phyloP scores from a whole-genome alignment of 1,140 invertebrate species.

The Brachionus calyciflorus region DNA sequence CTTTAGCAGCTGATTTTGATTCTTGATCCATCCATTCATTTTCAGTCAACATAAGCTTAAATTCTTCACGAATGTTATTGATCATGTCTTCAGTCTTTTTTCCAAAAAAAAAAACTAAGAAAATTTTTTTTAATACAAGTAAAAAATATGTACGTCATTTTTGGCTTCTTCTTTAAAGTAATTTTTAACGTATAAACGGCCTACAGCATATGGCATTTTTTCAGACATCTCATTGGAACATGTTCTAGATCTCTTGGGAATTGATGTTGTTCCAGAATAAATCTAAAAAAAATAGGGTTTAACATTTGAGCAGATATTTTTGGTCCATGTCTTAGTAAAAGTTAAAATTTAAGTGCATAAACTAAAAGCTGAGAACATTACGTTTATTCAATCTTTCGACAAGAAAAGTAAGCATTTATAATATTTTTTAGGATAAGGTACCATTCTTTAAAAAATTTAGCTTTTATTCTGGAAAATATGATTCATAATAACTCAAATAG shows the following conservation, averaged over 20 bases:
- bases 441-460: too few species aligned
- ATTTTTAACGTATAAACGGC: conserved; percentile 86
- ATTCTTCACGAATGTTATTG: conserved; percentile 72
- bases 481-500: too few species aligned
- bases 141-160: conserved; percentile 66
- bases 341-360: too few species aligned
- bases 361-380: too few species aligned
- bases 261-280: conserved; percentile 6
- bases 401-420: too few species aligned
- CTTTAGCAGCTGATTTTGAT: conserved; percentile 71
- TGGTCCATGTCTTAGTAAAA: neutral
- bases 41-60: conserved; percentile 68
- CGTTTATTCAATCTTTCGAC: too few species aligned
- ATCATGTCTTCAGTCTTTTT: conserved; percentile 75
- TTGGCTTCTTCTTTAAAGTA: conserved; percentile 77
- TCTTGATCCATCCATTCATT: conserved; percentile 76
- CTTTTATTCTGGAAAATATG: too few species aligned
- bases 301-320: too few species aligned
- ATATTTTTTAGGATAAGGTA: too few species aligned
- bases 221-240: conserved; percentile 76
- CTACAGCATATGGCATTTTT: conserved; percentile 82
- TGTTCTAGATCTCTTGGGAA: neutral
- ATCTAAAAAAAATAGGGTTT: neutral
- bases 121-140: neutral
- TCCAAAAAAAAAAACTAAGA: conserved; percentile 45